These are phyloP conservation scores for Ganaspis sp. DNA, from an alignment of 1,140 invertebrate species.

Conservation along the genomic window DNA sequence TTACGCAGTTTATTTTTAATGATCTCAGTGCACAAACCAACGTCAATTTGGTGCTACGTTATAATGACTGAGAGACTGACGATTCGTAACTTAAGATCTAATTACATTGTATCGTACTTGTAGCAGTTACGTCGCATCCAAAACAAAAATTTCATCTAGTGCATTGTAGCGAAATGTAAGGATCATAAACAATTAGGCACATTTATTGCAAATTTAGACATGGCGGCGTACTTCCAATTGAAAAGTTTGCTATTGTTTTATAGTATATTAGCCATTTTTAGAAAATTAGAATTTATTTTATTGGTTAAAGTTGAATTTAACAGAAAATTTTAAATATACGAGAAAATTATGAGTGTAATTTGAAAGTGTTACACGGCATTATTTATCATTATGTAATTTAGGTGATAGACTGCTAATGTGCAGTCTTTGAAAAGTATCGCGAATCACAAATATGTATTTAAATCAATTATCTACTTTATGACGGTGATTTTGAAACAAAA, in stretches of 20 bases:
- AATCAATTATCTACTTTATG: no score
- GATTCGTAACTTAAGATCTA: constrained; percentile 19
- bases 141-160: background rate
- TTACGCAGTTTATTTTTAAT: constrained; percentile 19
- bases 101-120: background rate
- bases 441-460: no score
- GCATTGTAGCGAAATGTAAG: constrained; percentile 11
- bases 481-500: background rate
- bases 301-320: background rate
- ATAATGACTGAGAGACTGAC: constrained; percentile 48
- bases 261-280: background rate
- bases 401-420: no score
- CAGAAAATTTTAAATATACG: background rate
- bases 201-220: background rate
- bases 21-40: constrained; percentile 36
- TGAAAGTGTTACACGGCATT: no score
- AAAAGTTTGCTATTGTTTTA: background rate
- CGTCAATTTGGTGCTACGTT: constrained; percentile 35
- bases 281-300: background rate
- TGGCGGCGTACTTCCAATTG: background rate
- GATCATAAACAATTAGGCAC: background rate
- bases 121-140: background rate
- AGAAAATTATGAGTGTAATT: background rate
- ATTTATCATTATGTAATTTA: no score
- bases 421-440: no score